These are phyloP conservation scores for Nephrocerus scutellatus DNA, from an alignment of 2,888 invertebrate genomes.

Conservation along the genomic window DNA sequence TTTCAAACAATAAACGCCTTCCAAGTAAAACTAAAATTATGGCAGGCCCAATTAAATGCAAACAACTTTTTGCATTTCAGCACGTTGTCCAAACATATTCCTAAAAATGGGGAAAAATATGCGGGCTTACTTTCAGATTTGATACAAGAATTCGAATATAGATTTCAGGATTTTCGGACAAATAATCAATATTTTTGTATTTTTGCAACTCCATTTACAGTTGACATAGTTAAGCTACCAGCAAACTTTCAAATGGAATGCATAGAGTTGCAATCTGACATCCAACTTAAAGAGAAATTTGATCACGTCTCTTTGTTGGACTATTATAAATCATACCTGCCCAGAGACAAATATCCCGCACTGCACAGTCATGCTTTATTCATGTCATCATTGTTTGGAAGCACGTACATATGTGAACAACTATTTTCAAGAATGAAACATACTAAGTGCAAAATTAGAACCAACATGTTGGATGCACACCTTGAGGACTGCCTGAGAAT, in stretches of 20 bases:
- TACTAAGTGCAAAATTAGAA: too few species aligned
- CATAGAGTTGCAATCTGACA: slow-evolving; percentile 16
- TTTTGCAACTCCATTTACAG: slow-evolving; percentile 19
- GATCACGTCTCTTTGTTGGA: slow-evolving; percentile 18
- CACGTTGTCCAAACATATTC: too few species aligned
- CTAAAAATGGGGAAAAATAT: too few species aligned
- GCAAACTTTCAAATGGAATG: slow-evolving; percentile 18
- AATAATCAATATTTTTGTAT: slow-evolving; percentile 16
- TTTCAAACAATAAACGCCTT: too few species aligned
- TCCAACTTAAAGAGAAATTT: slow-evolving; percentile 18
- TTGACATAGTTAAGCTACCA: slow-evolving; percentile 18
- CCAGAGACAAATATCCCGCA: slow-evolving; percentile 18
- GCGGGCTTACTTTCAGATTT: slow-evolving; percentile 15
- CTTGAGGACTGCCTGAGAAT: too few species aligned
- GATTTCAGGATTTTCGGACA: slow-evolving; percentile 18
- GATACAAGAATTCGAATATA: slow-evolving; percentile 17
- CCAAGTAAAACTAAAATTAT: too few species aligned
- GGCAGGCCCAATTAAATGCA: too few species aligned
- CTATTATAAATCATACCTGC: slow-evolving; percentile 15
- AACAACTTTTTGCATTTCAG: too few species aligned
- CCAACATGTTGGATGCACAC: too few species aligned
- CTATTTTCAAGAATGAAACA: slow-evolving; percentile 15
- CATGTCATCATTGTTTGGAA: slow-evolving; percentile 19
- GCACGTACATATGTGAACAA: slow-evolving; percentile 17
- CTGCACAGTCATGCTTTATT: slow-evolving; percentile 20